These are phyloP conservation scores for Cynocephalus volans DNA, from an alignment of 2,113 vertebrate species.

Conservation along the genomic window DNA sequence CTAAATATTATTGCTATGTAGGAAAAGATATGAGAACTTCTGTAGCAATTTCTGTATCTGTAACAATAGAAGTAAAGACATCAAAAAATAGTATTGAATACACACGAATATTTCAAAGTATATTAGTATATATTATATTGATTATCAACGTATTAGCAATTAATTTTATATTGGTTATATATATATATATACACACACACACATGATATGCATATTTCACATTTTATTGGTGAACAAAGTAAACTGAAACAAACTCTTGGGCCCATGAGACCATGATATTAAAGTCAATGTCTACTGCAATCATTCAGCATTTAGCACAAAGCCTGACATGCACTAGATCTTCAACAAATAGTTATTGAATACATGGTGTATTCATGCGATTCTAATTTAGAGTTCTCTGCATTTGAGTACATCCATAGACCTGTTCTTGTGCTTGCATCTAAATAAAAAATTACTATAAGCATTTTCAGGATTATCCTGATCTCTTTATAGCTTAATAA, in stretches of 20 bases:
- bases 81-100: conserved; percentile 11
- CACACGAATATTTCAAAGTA: conserved; percentile 16
- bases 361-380: background rate
- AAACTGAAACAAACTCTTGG: background rate
- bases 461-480: background rate
- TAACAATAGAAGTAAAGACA: background rate
- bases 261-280: background rate
- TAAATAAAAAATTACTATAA: background rate
- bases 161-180: background rate
- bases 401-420: background rate
- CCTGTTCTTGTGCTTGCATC: background rate
- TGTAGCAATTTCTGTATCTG: background rate
- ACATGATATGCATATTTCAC: no score
- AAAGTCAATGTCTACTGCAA: background rate
- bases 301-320: background rate
- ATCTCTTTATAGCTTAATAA: background rate
- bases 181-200: no score
- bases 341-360: background rate
- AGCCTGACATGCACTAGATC: background rate
- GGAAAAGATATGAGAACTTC: background rate
- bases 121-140: background rate
- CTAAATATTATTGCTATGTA: background rate
- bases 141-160: background rate
- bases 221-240: background rate
- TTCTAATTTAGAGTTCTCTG: background rate